Base-by-base conservation (phyloP, 1,140 invertebrate species). In the Drosophila bocqueti region DNA sequence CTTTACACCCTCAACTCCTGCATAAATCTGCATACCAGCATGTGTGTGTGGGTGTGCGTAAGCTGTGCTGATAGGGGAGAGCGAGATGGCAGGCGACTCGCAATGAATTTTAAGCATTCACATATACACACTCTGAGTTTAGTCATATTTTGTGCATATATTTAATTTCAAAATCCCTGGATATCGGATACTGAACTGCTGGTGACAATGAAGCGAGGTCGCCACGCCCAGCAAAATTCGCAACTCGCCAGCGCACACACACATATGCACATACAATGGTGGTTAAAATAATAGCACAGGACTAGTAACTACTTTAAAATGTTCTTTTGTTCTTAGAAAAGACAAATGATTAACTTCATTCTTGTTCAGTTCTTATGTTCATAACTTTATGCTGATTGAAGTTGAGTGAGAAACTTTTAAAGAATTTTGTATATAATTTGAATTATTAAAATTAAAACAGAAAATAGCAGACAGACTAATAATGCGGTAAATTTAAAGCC, bases 101-200 rank as follows among this genome's bases (percentile, higher is more conserved):
- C 66, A 67, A 52, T 83, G 81, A 84, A 83, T 83, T 72, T 83
- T 84, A 83, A 83, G 69, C 64, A 82, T 60, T 55, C 62, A 65
- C 45, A 73, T 47, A 24, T 59, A 45, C 31, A 65, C 62, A 65
- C 45, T 46, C 38, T 43, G 42, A 16, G 24, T 36, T 66, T 42
- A 69, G 67, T 47, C 40, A 66, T 72, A 74, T 72, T 57, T 57
- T 57, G 9, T 13, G 16, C 65, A 62, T 40, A 62, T 61, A 72
- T 72, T 61, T 60, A 11, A 60, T 45, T 74, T 61, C 16, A 42
- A 72, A 72, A 72, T 72, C 31, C 42, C 65, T 60, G 65, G 65
- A 68, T 68, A 71, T 71, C 47, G 31, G 46, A 62, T 62, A 54
- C 43, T 16, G 49, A 55, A 46, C 40, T 61, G 29, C 36, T 45